These are phyloP conservation scores for Emmelina monodactyla DNA, from an alignment of 2,888 invertebrate species.

Conservation along the genomic window DNA sequence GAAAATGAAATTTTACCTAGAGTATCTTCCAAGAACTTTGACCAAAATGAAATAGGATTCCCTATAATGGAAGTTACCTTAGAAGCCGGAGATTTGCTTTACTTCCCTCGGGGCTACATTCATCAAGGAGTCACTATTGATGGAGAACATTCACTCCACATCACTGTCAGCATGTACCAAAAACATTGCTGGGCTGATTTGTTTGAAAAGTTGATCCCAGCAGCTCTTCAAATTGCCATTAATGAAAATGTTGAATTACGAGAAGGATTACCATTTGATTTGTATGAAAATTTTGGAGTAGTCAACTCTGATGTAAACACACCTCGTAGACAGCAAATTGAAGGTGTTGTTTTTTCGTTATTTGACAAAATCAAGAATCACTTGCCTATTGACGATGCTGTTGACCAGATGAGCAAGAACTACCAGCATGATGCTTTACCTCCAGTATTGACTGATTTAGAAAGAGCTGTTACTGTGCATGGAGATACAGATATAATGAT, in stretches of 20 bases:
- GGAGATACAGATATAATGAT: conserved; percentile 76
- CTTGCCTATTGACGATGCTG: conserved; percentile 77
- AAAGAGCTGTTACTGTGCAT: conserved; percentile 74
- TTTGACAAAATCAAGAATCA: conserved; percentile 67
- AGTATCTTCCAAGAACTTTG: conserved; percentile 82
- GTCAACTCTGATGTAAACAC: conserved; percentile 66
- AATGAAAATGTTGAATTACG: conserved; percentile 75
- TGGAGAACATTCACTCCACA: conserved; percentile 88
- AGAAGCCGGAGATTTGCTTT: conserved; percentile 88
- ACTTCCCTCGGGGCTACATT: conserved; percentile 90
- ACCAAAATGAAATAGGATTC: conserved; percentile 75
- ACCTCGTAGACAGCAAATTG: conserved; percentile 54
- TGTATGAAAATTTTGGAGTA: conserved; percentile 77
- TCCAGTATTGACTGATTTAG: conserved; percentile 74
- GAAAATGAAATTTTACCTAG: conserved; percentile 77
- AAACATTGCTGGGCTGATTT: conserved; percentile 90
- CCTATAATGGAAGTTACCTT: conserved; percentile 83
- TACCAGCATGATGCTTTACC: conserved; percentile 90
- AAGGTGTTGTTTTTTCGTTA: conserved; percentile 57
- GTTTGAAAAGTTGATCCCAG: conserved; percentile 80
- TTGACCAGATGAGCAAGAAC: conserved; percentile 85
- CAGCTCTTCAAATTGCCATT: conserved; percentile 77
- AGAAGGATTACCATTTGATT: conserved; percentile 80
- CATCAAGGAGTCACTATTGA: conserved; percentile 85
- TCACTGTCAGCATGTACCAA: conserved; percentile 93